Evolutionary conservation across 92 coral and sea anemone species (phyloP), one percentile per base, ranked within the genome.

Genomic region (Heliopora coerulea): DNA sequence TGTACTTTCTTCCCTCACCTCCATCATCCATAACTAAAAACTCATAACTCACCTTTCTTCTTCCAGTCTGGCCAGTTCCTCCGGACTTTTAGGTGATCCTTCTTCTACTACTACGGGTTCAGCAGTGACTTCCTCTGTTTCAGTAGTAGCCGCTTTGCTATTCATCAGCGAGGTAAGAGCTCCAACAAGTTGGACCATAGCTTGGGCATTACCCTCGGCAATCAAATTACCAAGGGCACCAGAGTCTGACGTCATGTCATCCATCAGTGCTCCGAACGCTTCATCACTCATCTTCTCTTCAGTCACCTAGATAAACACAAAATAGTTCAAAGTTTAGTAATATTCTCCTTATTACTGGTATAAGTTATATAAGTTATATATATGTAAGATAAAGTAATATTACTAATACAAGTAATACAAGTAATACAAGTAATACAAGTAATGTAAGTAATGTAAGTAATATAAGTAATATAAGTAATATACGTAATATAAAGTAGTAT

Each of bases 231-330:
- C 70, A 8, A 63, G 28, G 1, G 70, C 70, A 15, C 70, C 70
- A 40, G 21, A 19, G 48, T 63, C 70, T 63, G 70, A 26, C 42
- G 70, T 63, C 70, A 63, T 63, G 49, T 9, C 5, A 9, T 13
- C 5, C 1, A 63, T 1, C 70, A 63, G 18, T 37, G 42, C 29
- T 24, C 50, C 28, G 0, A 68, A 65, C 35, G 30, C 78, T 17
- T 59, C 74, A 27, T 49, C 56, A 48, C 70, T 25, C 62, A 67
- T 26, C 44, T 46, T 37, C 42, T 77, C 79, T 41, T 58, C 74
- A 0, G 56, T 62, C 27, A 49, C 70, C 70, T 63, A 26, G 0
- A 37, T 1, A 40, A 61, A 59, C 2, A 23, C 62, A 57, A 21
- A 37, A 37, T 37, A 5, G 42, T 37, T 37, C 42, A 37, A 37